Evolutionary conservation across 2,113 vertebrate genomes (phyloP).

Genomic region (Xiphophorus maculatus): DNA sequence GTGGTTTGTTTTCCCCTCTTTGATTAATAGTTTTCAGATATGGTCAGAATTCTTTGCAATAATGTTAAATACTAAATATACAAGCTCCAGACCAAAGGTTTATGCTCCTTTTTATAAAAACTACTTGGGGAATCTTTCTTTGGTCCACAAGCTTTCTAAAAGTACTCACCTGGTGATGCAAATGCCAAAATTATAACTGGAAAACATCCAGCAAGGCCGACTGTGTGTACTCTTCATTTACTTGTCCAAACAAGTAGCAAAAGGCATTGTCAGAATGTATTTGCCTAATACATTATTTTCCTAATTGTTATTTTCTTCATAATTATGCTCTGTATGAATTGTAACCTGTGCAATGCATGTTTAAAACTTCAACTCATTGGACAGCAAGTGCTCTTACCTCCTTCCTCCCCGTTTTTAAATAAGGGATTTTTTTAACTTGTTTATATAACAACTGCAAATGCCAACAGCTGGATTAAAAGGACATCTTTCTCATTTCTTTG

Average conservation of each 20-base stretch:
- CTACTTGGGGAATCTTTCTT: constrained; percentile 19
- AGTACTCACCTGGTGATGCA: constrained; percentile 43
- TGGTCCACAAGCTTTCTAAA: constrained; percentile 46
- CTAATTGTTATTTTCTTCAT: constrained; percentile 19
- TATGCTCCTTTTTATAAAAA: constrained; percentile 50
- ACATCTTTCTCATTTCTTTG: constrained; percentile 41
- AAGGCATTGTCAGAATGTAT: constrained; percentile 19
- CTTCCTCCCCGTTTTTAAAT: constrained; percentile 59
- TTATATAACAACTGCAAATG: constrained; percentile 74
- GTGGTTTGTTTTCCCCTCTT: constrained; percentile 4
- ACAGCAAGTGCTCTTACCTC: constrained; percentile 70
- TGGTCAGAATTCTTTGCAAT: constrained; percentile 47
- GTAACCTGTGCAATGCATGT: constrained; percentile 36
- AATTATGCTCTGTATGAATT: constrained; percentile 45
- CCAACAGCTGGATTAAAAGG: constrained; percentile 79
- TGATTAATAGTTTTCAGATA: constrained; percentile 28
- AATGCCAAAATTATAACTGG: constrained; percentile 63
- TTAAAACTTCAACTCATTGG: constrained; percentile 40
- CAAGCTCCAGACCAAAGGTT: constrained; percentile 78
- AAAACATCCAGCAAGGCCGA: constrained; percentile 52
- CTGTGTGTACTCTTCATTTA: constrained; percentile 37
- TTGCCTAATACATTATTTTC: not conserved
- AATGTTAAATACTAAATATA: constrained; percentile 56
- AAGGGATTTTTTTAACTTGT: constrained; percentile 74
- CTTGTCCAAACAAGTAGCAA: constrained; percentile 44